These are phyloP conservation scores for Columba livia DNA, from an alignment of 2,113 vertebrate genomes.

Conservation along the genomic window DNA sequence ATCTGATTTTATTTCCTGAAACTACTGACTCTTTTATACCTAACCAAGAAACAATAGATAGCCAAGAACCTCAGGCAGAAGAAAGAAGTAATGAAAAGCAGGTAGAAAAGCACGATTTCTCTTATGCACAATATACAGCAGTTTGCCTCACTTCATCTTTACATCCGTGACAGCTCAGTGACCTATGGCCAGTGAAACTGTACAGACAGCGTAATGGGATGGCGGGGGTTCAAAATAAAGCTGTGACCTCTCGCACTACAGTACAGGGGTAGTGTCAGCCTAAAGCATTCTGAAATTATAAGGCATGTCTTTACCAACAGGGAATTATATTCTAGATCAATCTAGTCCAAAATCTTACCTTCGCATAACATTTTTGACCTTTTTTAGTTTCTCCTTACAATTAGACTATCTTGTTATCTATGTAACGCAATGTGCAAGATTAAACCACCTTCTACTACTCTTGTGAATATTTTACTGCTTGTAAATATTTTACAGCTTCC, in stretches of 20 bases:
- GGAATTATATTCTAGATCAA: not conserved
- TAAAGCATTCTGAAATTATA: not conserved
- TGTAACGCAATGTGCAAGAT: fast-evolving
- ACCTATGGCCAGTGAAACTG: fast-evolving
- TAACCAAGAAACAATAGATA: not conserved
- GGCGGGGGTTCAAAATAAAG: not conserved
- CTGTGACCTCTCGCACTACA: not conserved
- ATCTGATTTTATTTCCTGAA: not conserved
- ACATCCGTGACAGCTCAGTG: not conserved
- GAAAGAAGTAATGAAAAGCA: not conserved
- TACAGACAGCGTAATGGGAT: not conserved
- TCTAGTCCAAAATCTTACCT: not conserved
- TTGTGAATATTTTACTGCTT: not conserved
- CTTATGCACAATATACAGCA: not conserved
- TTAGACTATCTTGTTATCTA: not conserved
- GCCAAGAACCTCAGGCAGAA: not conserved
- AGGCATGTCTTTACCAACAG: not conserved
- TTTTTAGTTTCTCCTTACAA: not conserved
- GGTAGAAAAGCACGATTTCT: not conserved
- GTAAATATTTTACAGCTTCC: not conserved
- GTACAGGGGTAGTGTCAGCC: not conserved
- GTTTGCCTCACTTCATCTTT: not conserved
- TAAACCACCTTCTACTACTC: not conserved
- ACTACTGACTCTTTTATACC: not conserved
- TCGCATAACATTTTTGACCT: not conserved